Conservation (phyloP, 2,113 vertebrate genomes). For the Tiliqua scincoides region DNA sequence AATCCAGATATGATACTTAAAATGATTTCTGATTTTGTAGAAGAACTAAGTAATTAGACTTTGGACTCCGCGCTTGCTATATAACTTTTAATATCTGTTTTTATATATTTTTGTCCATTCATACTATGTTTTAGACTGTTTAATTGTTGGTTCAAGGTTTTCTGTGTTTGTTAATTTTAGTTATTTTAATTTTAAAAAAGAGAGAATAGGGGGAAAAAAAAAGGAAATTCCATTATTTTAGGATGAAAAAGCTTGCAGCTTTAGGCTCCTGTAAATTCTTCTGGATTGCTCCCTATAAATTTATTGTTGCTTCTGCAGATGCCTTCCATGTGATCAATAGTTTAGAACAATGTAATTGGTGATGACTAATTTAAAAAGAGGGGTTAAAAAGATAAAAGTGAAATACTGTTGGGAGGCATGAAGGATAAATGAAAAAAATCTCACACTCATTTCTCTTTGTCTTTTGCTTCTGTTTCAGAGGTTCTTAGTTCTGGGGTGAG, state of each 20-base stretch:
- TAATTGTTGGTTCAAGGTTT: too few species aligned
- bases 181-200: too few species aligned
- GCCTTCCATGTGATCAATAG: constrained; percentile 16
- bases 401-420: constrained; percentile 23
- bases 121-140: too few species aligned
- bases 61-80: too few species aligned
- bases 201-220: too few species aligned
- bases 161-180: too few species aligned
- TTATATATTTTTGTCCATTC: too few species aligned
- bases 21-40: too few species aligned
- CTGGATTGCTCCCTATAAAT: background rate
- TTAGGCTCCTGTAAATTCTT: background rate
- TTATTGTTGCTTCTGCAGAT: background rate
- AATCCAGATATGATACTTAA: background rate
- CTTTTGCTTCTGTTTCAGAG: constrained; percentile 55
- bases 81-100: too few species aligned
- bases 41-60: too few species aligned
- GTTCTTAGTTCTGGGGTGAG: constrained; percentile 23
- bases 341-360: constrained; percentile 5
- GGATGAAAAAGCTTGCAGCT: background rate
- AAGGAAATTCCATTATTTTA: background rate
- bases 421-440: constrained; percentile 18
- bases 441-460: constrained; percentile 22
- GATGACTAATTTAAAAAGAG: constrained; percentile 19
- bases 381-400: background rate